A percentile compares a stretch with the other conserved stretches of the same genome.
phyloP scores from a whole-genome alignment of 1,140 invertebrate species.

The Drosophila navojoa region DNA sequence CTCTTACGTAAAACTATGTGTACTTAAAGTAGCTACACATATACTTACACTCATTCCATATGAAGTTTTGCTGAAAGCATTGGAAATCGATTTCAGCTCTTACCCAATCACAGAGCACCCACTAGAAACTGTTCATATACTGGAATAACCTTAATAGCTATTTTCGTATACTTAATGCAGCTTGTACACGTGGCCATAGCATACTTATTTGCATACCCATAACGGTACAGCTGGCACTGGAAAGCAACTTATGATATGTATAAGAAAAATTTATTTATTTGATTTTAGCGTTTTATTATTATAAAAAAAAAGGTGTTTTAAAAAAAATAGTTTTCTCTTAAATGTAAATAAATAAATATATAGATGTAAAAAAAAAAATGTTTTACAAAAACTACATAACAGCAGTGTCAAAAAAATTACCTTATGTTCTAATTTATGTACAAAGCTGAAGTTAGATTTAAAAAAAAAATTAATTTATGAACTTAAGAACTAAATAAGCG shows the following conservation, averaged over 20 bases:
- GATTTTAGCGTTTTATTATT: constrained; percentile 59
- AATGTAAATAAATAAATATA: constrained; percentile 58
- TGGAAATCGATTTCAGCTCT: no score
- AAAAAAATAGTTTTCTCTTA: constrained; percentile 42
- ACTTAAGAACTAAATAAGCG: constrained; percentile 81
- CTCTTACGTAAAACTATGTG: no score
- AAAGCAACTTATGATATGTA: background rate
- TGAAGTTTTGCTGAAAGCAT: no score
- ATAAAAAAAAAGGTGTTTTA: constrained; percentile 36
- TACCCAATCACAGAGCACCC: no score
- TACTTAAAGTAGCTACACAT: no score
- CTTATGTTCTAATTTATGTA: constrained; percentile 31
- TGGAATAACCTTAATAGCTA: no score
- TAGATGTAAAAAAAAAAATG: constrained; percentile 34
- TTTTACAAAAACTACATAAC: constrained; percentile 80
- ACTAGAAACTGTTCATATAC: no score
- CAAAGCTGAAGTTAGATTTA: background rate
- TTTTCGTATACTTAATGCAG: no score
- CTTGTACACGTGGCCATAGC: no score
- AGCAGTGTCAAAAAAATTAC: constrained; percentile 59
- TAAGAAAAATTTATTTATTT: constrained; percentile 20
- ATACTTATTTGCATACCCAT: no score
- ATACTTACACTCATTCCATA: no score
- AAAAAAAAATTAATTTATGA: constrained; percentile 26
- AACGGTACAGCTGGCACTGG: no score